phyloP scores from a whole-genome alignment of 2,888 invertebrate genomes.

The Ennomos fuscantarius region DNA sequence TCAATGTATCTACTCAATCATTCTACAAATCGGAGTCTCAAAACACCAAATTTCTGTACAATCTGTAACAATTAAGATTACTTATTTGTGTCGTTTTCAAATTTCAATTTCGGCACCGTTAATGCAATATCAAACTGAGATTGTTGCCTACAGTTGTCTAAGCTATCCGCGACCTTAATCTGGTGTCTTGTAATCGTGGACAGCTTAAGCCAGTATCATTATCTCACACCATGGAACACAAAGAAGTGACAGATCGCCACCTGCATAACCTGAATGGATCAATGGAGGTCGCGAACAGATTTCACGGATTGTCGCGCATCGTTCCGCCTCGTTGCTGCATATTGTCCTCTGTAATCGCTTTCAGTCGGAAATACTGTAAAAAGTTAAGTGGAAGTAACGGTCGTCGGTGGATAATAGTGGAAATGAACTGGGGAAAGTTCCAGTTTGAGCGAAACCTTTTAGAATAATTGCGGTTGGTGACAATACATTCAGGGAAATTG shows the following conservation, averaged over 20 bases:
- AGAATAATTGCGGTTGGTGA: background rate
- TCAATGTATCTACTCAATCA: no score
- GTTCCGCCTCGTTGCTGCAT: constrained; percentile 50
- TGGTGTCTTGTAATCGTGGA: no score
- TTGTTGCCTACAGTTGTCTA: background rate
- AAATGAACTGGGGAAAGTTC: constrained; percentile 33
- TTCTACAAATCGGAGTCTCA: no score
- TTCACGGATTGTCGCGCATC: constrained; percentile 55
- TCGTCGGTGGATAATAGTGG: constrained; percentile 27
- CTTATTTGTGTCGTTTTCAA: no score
- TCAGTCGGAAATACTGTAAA: constrained; percentile 31
- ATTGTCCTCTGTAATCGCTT: constrained; percentile 45
- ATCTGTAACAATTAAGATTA: no score
- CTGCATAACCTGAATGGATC: constrained; percentile 29
- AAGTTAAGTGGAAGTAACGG: constrained; percentile 36
- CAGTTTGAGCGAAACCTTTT: constrained; percentile 19
- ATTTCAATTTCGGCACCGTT: no score
- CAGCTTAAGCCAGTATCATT: no score
- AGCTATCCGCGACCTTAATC: background rate
- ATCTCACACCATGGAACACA: constrained; percentile 17
- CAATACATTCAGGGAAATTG: background rate
- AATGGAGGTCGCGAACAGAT: constrained; percentile 46
- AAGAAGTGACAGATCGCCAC: constrained; percentile 39
- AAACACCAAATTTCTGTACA: no score
- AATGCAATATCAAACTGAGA: background rate